Evolutionary conservation across 2,888 invertebrate species (phyloP).

Genomic region (Eurytoma adleriae): DNA sequence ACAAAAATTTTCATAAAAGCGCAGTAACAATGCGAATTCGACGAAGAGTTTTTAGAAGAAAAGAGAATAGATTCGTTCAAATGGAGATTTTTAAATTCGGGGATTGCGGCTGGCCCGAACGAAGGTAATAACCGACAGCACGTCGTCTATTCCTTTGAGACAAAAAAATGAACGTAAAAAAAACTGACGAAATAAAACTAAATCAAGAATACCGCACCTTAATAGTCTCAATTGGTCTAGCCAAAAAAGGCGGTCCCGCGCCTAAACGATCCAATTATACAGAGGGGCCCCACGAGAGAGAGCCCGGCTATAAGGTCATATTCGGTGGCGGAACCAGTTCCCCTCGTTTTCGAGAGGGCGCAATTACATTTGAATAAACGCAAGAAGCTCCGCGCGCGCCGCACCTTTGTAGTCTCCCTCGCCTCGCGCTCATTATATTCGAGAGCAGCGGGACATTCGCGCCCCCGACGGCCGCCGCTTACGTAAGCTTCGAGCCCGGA

Average conservation of each 20-base stretch:
- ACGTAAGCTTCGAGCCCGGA: not conserved
- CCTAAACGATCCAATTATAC: conserved; percentile 25
- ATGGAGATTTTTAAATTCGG: no score
- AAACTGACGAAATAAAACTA: no score
- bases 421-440: conserved; percentile 9
- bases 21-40: no score
- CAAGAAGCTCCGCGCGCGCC: not conserved
- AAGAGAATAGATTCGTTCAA: no score
- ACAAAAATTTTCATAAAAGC: no score
- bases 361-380: conserved; percentile 49
- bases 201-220: not conserved
- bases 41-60: no score
- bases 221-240: not conserved
- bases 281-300: not conserved
- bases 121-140: no score
- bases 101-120: no score
- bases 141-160: no score
- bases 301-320: conserved; percentile 3
- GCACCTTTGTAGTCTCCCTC: not conserved
- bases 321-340: conserved; percentile 28
- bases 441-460: no score
- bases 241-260: not conserved
- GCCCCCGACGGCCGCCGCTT: not conserved
- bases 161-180: no score
- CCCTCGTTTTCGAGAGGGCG: not conserved